A percentile compares a stretch with the other conserved stretches of the same genome.
These are phyloP conservation scores for Motacilla alba DNA, from an alignment of 2,113 vertebrate species.

Conservation along the genomic window DNA sequence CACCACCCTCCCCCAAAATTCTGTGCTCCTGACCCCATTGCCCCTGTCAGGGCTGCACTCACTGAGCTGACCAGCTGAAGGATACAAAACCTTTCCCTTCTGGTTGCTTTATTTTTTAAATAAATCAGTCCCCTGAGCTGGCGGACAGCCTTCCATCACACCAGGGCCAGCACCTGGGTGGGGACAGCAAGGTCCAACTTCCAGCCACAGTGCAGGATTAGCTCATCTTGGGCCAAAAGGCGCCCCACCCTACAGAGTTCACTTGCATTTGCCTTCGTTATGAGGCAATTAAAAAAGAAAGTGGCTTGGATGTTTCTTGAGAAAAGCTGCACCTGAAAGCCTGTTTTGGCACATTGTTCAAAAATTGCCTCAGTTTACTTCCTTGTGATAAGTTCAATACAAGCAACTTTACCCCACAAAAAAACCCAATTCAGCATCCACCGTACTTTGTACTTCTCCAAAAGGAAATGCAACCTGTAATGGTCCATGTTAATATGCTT, in stretches of 20 bases:
- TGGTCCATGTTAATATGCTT: fast-evolving
- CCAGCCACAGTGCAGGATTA: neutral
- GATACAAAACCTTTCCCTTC: neutral
- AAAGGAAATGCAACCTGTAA: neutral
- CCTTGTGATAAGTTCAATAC: neutral
- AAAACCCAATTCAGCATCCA: neutral
- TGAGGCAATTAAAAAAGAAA: neutral
- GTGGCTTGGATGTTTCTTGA: neutral
- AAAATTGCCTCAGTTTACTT: neutral
- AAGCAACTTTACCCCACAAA: neutral
- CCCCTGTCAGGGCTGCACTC: neutral
- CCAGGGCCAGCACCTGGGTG: neutral
- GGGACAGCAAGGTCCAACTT: neutral
- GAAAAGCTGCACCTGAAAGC: neutral
- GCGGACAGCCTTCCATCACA: neutral
- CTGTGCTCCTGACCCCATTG: neutral
- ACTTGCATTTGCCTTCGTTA: neutral
- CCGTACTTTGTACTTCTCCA: neutral
- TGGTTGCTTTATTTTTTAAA: neutral
- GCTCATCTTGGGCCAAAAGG: neutral
- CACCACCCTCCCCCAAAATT: neutral
- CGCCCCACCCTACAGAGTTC: neutral
- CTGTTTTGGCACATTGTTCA: neutral
- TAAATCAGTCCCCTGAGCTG: neutral
- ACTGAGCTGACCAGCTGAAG: fast-evolving